Evolutionary conservation across 1,140 invertebrate species (phyloP), one percentile per base, ranked within the genome.

Genomic region (Hermatobates lingyangjiaoensis): DNA sequence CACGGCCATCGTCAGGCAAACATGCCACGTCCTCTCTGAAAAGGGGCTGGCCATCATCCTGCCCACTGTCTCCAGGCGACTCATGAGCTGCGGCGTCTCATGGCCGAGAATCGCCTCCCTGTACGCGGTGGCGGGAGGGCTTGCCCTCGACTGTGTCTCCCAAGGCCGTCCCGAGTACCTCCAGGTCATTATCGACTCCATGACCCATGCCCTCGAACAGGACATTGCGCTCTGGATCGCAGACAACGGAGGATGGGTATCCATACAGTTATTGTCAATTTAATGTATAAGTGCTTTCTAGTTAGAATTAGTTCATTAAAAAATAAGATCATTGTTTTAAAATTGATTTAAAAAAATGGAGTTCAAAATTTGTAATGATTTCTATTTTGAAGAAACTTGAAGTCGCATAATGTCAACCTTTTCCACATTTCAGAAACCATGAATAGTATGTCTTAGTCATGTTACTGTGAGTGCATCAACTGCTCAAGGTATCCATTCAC

Each of bases 241-340:
- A 50, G 68, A 74, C 18, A 80, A 79, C 60, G 80, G 79, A 25
- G 80, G 80, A 60, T 83, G 80, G 80, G 79, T 81, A 64, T 66
- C 67, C 51, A 45, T 24, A n/a, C n/a, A n/a, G n/a, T n/a, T n/a
- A n/a, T n/a, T n/a, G n/a, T n/a, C n/a, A n/a, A n/a, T n/a, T n/a
- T n/a, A n/a, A n/a, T n/a, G n/a, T n/a, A n/a, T n/a, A n/a, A n/a
- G n/a, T n/a, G n/a, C n/a, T n/a, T n/a, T n/a, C n/a, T n/a, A n/a
- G n/a, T n/a, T n/a, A n/a, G n/a, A n/a, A n/a, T n/a, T n/a, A n/a
- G n/a, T n/a, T n/a, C n/a, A n/a, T n/a, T n/a, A n/a, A n/a, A n/a
- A n/a, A n/a, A n/a, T n/a, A n/a, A n/a, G n/a, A n/a, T n/a, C n/a
- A n/a, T n/a, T n/a, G n/a, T n/a, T n/a, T n/a, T n/a, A n/a, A n/a